A percentile compares a stretch with the other conserved stretches of the same genome.
Evolutionary conservation across 1,140 invertebrate species (phyloP).

Genomic region (Cotesia vestalis): DNA sequence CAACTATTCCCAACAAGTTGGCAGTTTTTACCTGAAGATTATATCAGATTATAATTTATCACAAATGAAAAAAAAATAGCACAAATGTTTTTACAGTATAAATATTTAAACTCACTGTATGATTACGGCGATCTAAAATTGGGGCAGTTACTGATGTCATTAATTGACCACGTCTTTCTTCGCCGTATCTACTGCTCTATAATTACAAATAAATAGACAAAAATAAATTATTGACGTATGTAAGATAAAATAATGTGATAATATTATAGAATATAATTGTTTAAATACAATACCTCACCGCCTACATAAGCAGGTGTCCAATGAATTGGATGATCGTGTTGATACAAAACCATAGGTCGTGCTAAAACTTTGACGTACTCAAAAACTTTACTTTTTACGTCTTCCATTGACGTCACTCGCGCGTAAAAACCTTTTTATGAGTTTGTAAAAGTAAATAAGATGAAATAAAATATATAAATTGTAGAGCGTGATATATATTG

Average conservation of each 20-base stretch:
- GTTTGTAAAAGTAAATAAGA: neutral
- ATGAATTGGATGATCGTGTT: slow-evolving; percentile 86
- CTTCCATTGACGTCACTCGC: slow-evolving; percentile 82
- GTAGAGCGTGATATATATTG: no score
- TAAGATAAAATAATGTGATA: neutral
- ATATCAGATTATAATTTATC: slow-evolving; percentile 24
- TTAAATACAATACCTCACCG: slow-evolving; percentile 74
- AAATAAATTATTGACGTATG: neutral
- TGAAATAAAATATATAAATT: slow-evolving; percentile 23
- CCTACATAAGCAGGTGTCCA: slow-evolving; percentile 92
- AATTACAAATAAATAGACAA: slow-evolving; percentile 43
- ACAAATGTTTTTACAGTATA: slow-evolving; percentile 1
- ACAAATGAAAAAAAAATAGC: slow-evolving; percentile 9
- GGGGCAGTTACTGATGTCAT: slow-evolving; percentile 92
- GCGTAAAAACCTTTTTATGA: slow-evolving; percentile 79
- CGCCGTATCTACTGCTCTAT: slow-evolving; percentile 73
- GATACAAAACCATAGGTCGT: slow-evolving; percentile 89
- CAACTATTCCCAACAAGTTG: slow-evolving; percentile 91
- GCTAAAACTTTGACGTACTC: slow-evolving; percentile 92
- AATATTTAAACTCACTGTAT: slow-evolving; percentile 73
- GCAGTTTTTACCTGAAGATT: slow-evolving; percentile 76
- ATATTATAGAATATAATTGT: neutral
- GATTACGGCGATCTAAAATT: slow-evolving; percentile 90
- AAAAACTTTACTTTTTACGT: slow-evolving; percentile 88
- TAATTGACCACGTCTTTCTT: slow-evolving; percentile 77